Evolutionary conservation across 2,797 vertebrate genomes (phyloP), one percentile per base, ranked within the genome.

Genomic region (Philypnodon macrostomus): DNA sequence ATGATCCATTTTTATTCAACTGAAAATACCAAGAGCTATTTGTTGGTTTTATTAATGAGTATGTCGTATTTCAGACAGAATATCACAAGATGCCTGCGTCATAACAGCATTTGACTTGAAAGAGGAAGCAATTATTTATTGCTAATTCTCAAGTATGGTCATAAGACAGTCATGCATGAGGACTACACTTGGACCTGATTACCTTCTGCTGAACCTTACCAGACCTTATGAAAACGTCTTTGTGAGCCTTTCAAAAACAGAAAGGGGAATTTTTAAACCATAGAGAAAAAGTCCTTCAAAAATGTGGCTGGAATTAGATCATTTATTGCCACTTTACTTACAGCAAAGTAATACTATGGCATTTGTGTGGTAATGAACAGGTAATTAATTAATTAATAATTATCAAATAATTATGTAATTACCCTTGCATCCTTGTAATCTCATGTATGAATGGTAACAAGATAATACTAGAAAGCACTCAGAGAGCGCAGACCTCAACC

Each of bases 131-230:
- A 45, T 31, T 4, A 13, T 10, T 13, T 38, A 29, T 32, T 12
- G 17, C 9, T 29, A 23, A 23, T 23, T 23, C 21, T 23, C 6
- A 15, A 29, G 9, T 23, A 2, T 11, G 38, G 58, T 65, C 47
- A 58, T 53, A 38, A 62, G 55, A 53, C 56, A 57, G 34, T 40
- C 44, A 53, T 35, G 32, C 26, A 48, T 53, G 29, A 27, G 15
- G 31, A 47, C 23, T 17, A 39, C 27, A 58, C 38, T 33, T 8
- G 12, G 16, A 54, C 35, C 42, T 8, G 10, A 13, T 38, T 35
- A 38, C 16, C 24, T 46, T 30, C 31, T 12, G 32, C 13, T 58
- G 45, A 48, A 12, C 39, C 49, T 52, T n/a, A 39, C 16, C 12
- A 48, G 35, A 62, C 2, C 5, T 31, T 36, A 27, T 48, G 57